phyloP scores from a whole-genome alignment of 2,797 vertebrate species.

The Crax fasciolata region DNA sequence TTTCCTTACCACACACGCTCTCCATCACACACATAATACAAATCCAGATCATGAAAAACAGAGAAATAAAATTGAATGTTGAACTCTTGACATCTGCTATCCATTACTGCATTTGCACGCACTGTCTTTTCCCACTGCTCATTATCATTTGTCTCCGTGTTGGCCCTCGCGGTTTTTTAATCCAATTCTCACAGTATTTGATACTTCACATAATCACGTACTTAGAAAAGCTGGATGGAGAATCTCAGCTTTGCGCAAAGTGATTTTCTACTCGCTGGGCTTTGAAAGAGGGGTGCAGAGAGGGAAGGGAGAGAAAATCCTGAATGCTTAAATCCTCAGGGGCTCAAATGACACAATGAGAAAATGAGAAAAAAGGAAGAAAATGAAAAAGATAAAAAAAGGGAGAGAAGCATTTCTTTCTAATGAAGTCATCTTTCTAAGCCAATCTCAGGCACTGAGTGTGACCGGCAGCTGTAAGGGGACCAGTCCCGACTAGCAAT shows the following conservation, averaged over 20 bases:
- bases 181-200: conserved; percentile 59
- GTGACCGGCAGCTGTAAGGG: conserved; percentile 23
- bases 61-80: conserved; percentile 57
- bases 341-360: background rate
- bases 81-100: conserved; percentile 70
- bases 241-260: conserved; percentile 51
- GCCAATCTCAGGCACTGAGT: background rate
- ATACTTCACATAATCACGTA: conserved; percentile 56
- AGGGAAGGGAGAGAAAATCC: conserved; percentile 8
- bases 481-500: background rate
- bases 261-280: conserved; percentile 38
- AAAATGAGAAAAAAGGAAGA: background rate
- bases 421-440: conserved; percentile 66
- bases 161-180: conserved; percentile 33
- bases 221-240: conserved; percentile 46
- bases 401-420: background rate
- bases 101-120: conserved; percentile 62
- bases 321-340: conserved; percentile 11
- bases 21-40: conserved; percentile 11
- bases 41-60: conserved; percentile 60
- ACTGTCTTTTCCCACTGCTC: conserved; percentile 41
- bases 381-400: background rate
- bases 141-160: conserved; percentile 69
- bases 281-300: conserved; percentile 20
- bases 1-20: background rate